Conservation (phyloP, 1,140 invertebrate genomes). For the Cyrtorhinus lividipennis region DNA sequence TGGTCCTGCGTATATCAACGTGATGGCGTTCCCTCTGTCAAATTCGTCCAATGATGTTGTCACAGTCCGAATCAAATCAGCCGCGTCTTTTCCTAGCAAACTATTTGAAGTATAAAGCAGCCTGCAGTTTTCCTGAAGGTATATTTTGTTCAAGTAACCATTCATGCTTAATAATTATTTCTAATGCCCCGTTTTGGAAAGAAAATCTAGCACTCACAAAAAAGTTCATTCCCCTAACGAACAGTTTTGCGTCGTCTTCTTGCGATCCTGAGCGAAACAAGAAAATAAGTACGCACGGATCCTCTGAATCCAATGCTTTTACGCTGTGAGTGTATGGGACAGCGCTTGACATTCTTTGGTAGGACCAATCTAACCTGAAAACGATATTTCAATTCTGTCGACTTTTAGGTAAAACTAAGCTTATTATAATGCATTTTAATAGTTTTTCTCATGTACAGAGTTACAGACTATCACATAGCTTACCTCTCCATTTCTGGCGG, state of each 20-base stretch:
- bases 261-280: background rate
- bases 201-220: no score
- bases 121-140: background rate
- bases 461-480: background rate
- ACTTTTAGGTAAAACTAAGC: background rate
- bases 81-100: background rate
- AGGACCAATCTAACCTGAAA: background rate
- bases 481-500: background rate
- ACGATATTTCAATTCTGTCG: background rate
- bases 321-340: background rate
- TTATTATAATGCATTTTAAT: background rate
- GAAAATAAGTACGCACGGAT: background rate
- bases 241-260: background rate
- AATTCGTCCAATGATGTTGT: background rate
- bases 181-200: no score
- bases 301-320: background rate
- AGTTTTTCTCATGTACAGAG: background rate
- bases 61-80: background rate
- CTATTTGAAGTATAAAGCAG: background rate
- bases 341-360: background rate
- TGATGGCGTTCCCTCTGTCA: background rate
- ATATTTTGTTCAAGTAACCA: no score
- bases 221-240: background rate
- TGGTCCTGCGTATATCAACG: background rate
- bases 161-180: no score